Evolutionary conservation across 2,113 vertebrate species (phyloP).

Genomic region (Nesospiza acunhae): DNA sequence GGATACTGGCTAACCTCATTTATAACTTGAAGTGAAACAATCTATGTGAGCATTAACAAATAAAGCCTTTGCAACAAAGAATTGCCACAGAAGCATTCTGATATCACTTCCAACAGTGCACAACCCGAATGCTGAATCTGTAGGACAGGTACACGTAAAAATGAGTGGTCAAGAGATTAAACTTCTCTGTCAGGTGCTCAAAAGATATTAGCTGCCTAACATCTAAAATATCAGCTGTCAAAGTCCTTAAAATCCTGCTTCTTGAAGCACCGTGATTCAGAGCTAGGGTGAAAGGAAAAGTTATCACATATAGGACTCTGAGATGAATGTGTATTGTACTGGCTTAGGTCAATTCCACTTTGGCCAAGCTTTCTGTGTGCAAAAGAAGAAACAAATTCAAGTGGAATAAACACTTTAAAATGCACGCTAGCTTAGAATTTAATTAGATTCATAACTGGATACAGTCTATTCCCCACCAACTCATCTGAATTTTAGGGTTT

Average conservation of each 20-base stretch:
- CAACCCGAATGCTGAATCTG: conserved; percentile 9
- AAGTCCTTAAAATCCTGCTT: conserved; percentile 47
- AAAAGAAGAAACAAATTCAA: conserved; percentile 34
- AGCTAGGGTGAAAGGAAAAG: conserved; percentile 5
- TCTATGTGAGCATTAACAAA: neutral
- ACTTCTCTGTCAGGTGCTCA: conserved; percentile 46
- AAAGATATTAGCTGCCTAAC: conserved; percentile 37
- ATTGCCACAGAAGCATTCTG: neutral
- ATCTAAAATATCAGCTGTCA: conserved; percentile 54
- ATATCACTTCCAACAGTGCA: neutral
- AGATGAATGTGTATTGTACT: conserved; percentile 11
- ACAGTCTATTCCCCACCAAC: neutral
- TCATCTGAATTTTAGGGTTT: neutral
- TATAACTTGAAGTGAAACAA: neutral
- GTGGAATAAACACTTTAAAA: neutral
- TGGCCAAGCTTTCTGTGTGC: conserved; percentile 11
- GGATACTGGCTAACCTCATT: neutral
- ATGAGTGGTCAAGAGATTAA: conserved; percentile 53
- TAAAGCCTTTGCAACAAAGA: neutral
- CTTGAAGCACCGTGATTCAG: neutral
- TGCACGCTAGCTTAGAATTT: neutral
- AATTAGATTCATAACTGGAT: neutral
- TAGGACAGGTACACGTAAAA: conserved; percentile 31
- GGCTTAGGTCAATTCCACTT: neutral
- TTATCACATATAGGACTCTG: neutral